Evolutionary conservation across 2,888 invertebrate species (phyloP).

Genomic region (Hyles lineata): DNA sequence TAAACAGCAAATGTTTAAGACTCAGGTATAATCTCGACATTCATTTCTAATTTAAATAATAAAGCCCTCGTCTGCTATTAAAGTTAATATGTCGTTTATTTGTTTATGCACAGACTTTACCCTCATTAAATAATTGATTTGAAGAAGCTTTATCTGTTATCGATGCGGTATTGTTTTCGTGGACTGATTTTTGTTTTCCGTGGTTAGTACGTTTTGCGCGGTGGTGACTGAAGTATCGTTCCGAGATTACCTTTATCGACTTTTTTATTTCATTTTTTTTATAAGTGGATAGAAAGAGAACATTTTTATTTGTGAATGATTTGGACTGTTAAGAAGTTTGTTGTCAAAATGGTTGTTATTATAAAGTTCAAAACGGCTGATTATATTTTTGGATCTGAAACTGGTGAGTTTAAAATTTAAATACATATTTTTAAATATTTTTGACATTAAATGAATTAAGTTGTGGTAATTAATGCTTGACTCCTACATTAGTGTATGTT

Average conservation of each 20-base stretch:
- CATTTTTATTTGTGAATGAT: not conserved
- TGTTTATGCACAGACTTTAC: conserved; percentile 40
- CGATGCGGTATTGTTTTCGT: conserved; percentile 37
- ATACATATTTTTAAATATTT: conserved; percentile 29
- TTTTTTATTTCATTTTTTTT: not conserved
- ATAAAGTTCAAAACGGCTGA: conserved; percentile 43
- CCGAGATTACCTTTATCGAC: not conserved
- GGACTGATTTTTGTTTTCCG: conserved; percentile 34
- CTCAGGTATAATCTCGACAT: not conserved
- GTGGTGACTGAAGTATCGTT: not conserved
- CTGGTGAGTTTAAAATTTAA: conserved; percentile 41
- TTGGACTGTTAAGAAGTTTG: conserved; percentile 12
- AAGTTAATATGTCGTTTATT: conserved; percentile 33
- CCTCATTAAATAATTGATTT: conserved; percentile 46
- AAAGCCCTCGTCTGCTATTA: not conserved
- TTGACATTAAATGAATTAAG: too few relatives aligned
- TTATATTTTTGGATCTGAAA: conserved; percentile 36
- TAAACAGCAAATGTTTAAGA: not conserved
- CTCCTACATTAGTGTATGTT: too few relatives aligned
- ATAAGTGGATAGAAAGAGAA: not conserved
- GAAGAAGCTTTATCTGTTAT: conserved; percentile 42
- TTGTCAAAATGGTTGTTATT: conserved; percentile 49
- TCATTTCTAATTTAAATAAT: too few relatives aligned
- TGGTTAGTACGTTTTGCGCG: conserved; percentile 40
- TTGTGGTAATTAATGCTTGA: too few relatives aligned